A percentile compares a stretch with the other conserved stretches of the same genome.
Evolutionary conservation across 2,797 vertebrate species (phyloP).

Genomic region (Neostethus bicornis): DNA sequence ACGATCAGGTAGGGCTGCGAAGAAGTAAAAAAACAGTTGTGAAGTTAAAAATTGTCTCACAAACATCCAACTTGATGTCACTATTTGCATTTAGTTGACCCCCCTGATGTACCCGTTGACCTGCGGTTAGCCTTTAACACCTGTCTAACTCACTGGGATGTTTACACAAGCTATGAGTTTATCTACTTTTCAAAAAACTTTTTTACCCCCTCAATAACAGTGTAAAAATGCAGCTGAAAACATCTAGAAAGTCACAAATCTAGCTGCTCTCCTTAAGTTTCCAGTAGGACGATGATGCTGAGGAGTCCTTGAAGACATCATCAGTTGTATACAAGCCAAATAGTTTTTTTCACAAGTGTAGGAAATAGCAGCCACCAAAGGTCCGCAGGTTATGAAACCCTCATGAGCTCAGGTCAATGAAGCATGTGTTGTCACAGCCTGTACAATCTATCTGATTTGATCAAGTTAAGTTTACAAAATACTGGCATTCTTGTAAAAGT

Average conservation of each 20-base stretch:
- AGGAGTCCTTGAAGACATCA: conserved; percentile 12
- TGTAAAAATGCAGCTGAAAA: neutral
- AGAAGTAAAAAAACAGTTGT: neutral
- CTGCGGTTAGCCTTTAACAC: neutral
- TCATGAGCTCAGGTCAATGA: conserved; percentile 53
- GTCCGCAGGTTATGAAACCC: conserved; percentile 62
- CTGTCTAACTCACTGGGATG: conserved; percentile 3
- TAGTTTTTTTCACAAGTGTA: conserved; percentile 11
- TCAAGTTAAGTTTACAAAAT: conserved; percentile 10
- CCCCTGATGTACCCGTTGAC: neutral
- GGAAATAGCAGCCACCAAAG: conserved; percentile 45
- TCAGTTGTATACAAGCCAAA: conserved; percentile 26
- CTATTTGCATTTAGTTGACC: neutral
- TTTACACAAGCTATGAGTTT: conserved; percentile 4
- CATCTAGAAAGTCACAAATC: neutral
- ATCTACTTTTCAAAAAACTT: neutral
- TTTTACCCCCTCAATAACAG: neutral
- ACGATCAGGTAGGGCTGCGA: neutral
- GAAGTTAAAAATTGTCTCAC: neutral
- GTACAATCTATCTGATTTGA: conserved; percentile 31
- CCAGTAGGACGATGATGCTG: conserved; percentile 9
- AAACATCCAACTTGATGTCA: neutral
- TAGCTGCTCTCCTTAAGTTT: neutral
- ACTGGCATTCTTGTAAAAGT: neutral
- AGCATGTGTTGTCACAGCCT: conserved; percentile 55